Base-by-base conservation (phyloP, 2,113 vertebrate species). In the Himantopus leucocephalus region DNA sequence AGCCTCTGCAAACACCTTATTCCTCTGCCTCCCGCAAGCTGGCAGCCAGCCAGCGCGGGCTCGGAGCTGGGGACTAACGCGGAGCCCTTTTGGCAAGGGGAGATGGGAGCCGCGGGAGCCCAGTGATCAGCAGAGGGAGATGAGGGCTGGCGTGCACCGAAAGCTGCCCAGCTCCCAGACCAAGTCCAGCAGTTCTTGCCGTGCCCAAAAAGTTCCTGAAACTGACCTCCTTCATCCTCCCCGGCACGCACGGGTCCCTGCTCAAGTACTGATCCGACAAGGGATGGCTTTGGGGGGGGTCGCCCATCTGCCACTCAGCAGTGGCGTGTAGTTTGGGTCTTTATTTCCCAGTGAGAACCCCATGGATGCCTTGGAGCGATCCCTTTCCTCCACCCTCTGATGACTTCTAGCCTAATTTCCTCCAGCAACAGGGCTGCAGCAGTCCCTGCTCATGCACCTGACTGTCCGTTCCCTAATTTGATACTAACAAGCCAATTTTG, bases 241-340 rank as follows among this genome's bases (percentile, higher is more conserved):
- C n/a, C 5, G 8, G 50, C 52, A 89, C 0, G 2, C 19, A 29
- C 0, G 0, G 26, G n/a, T 52, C 48, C 34, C 50, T 9, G 7
- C 15, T 89, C 18, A 86, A 68, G 41, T 8, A 43, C 39, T 1
- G 3, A n/a, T 20, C 41, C 0, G 7, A 47, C 50, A 74, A 67
- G 26, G 21, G 45, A 47, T 14, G 29, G 50, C 53, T 77, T 27
- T 39, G 27, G 53, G 43, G 26, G 23, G 35, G 39, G 9, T 79
- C 30, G 6, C 72, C 32, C 6, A 6, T 17, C 35, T 93, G 32
- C 74, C 12, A 60, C 56, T 95, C 85, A 88, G 52, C 47, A 59
- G 39, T 26, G 27, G 15, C 56, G 10, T 58, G 59, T 50, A 53
- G 24, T 93, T 71, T 70, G 66, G 32, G 27, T 89, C 32, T 87